Conservation (phyloP, 2,113 vertebrate genomes). For the Istiophorus platypterus region DNA sequence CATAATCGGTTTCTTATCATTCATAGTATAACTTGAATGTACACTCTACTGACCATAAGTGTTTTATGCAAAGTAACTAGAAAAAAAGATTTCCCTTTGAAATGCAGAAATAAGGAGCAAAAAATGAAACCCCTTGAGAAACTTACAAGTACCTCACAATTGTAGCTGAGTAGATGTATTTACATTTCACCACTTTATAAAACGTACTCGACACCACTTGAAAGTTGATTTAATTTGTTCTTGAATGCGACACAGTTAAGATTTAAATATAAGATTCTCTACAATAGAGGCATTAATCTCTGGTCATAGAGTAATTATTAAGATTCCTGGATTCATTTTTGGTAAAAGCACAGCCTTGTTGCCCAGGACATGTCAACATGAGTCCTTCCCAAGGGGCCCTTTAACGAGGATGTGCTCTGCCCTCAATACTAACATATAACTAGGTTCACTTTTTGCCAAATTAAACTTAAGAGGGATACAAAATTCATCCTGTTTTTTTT, state of each 20-base stretch:
- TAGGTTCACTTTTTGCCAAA: background rate
- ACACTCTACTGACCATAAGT: background rate
- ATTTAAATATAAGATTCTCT: background rate
- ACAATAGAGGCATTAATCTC: background rate
- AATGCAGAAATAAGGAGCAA: too few relatives aligned
- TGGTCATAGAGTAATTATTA: background rate
- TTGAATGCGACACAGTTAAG: background rate
- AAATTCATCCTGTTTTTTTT: constrained; percentile 15
- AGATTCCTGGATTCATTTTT: background rate
- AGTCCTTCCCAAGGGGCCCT: background rate
- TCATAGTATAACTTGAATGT: too few relatives aligned
- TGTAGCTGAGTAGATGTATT: too few relatives aligned
- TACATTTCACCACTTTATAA: too few relatives aligned
- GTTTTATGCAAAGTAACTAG: too few relatives aligned
- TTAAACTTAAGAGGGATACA: constrained; percentile 1
- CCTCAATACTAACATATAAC: constrained; percentile 6
- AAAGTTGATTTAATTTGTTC: background rate
- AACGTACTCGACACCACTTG: accelerated
- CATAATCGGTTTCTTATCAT: too few relatives aligned
- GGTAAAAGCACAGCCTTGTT: background rate
- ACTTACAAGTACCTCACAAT: too few relatives aligned
- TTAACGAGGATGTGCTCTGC: constrained; percentile 13
- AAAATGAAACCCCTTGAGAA: too few relatives aligned
- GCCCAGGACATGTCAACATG: constrained; percentile 28
- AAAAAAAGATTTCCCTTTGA: too few relatives aligned